Evolutionary conservation across 2,888 invertebrate species (phyloP), one percentile per base, ranked within the genome.

Genomic region (Xestia ashworthii): DNA sequence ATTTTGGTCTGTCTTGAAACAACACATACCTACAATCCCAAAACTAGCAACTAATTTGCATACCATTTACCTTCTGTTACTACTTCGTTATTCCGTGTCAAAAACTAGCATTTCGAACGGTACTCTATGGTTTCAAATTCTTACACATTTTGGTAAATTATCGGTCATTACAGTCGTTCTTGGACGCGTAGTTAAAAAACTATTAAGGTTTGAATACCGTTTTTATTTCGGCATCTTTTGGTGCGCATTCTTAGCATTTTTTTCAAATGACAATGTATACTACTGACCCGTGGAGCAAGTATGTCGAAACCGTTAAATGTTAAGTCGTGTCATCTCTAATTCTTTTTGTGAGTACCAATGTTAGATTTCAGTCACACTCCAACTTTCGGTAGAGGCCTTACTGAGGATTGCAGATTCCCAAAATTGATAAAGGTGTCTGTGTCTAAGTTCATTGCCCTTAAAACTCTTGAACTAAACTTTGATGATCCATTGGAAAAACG

Each of bases 131-230:
- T 76, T 80, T 46, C 41, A 77, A 84, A 73, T 76, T 78, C 78
- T 76, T 74, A 68, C 67, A 65, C 41, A 81, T 85, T 82, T 75
- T 65, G 25, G 66, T 82, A 82, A 85, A 81, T 81, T 73, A 82
- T 73, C 60, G 32, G 62, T 62, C 73, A 46, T 78, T 62, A 87
- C 69, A 71, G 53, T 70, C n/a, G 44, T 44, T 65, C 68, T 58
- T 60, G 70, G 46, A 69, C 50, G 32, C 46, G 69, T 22, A 78
- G 78, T 87, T 78, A 88, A 86, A 87, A 86, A 71, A 44, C 75
- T 83, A 86, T 87, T 81, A 83, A 70, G 74, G 75, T 69, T 65
- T 67, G 73, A 77, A 73, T 75, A 78, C 84, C 80, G 82, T 78
- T 87, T 60, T 75, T 75, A 50, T 72, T 78, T 78, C 66, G 50